Percentiles rank a stretch among this genome's conserved stretches.
Evolutionary conservation across 2,797 vertebrate species (phyloP).

Genomic region (Onychomys leucogaster): DNA sequence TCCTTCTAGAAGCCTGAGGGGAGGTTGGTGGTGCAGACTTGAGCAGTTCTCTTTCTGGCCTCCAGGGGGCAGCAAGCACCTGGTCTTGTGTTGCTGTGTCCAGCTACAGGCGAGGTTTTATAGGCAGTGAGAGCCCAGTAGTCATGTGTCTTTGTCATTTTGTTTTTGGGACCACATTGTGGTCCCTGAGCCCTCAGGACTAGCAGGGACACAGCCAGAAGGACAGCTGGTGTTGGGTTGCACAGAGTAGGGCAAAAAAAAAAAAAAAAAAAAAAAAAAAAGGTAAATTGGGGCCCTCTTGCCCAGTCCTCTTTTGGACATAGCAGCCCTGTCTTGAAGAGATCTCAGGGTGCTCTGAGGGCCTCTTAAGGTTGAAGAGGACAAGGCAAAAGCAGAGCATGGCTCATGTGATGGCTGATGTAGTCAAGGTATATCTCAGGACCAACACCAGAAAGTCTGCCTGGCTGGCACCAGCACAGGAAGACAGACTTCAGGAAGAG

Average conservation of each 20-base stretch:
- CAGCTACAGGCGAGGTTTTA: neutral
- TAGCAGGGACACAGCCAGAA: neutral
- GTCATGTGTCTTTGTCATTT: neutral
- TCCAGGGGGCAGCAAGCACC: conserved; percentile 60
- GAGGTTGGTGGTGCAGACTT: accelerated
- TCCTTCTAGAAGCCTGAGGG: neutral
- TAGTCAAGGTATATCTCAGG: neutral
- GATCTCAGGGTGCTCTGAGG: neutral
- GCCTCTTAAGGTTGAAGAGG: neutral
- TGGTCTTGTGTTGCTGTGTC: neutral
- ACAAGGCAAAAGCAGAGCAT: neutral
- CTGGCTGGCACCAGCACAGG: neutral
- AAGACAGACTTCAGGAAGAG: neutral
- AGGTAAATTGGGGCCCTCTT: no score
- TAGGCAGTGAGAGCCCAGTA: accelerated
- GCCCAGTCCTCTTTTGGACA: accelerated
- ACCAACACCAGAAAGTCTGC: neutral
- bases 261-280: neutral
- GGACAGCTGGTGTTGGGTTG: neutral
- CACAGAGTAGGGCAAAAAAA: accelerated
- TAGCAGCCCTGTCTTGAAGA: neutral
- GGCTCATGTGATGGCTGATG: neutral
- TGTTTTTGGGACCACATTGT: neutral
- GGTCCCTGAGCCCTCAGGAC: neutral
- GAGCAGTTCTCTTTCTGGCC: neutral